Percentiles rank a stretch among this genome's conserved stretches.
Conservation (phyloP, 2,888 invertebrate species). For the Steinernema hermaphroditum region DNA sequence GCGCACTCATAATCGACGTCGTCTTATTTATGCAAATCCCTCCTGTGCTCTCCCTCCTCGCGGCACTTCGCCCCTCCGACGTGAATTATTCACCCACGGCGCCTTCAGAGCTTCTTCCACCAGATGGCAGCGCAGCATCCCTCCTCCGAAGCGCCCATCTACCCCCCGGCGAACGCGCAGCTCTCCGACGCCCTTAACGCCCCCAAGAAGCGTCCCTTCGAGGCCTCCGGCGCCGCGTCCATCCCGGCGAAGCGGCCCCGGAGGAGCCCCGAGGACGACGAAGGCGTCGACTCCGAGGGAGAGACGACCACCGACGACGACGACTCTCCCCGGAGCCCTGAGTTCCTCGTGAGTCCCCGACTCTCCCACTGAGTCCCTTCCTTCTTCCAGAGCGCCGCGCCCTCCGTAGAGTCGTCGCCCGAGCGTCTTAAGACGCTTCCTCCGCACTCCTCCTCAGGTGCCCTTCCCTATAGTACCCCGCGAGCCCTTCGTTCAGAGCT, state of each 20-base stretch:
- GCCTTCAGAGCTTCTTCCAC: slow-evolving; percentile 28
- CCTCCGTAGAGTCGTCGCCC: neutral
- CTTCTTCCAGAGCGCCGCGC: slow-evolving; percentile 8
- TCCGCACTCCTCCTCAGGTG: neutral
- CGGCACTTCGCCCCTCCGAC: neutral
- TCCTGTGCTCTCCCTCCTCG: neutral
- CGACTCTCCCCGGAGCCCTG: slow-evolving; percentile 17
- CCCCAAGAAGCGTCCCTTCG: slow-evolving; percentile 1
- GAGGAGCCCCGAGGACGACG: slow-evolving; percentile 23
- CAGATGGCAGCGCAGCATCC: slow-evolving; percentile 8
- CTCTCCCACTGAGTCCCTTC: neutral
- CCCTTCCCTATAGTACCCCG: neutral
- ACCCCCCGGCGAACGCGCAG: slow-evolving; percentile 12
- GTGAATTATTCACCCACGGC: slow-evolving; percentile 21
- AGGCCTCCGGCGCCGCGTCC: neutral
- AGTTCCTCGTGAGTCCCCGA: neutral
- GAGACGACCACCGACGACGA: slow-evolving; percentile 20
- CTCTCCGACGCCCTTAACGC: neutral
- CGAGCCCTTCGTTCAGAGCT: neutral
- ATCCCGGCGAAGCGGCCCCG: slow-evolving; percentile 7
- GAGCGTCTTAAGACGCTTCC: neutral
- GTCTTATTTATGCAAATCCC: slow-evolving; percentile 29
- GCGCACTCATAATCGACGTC: neutral
- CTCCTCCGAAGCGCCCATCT: neutral
- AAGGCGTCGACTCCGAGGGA: slow-evolving; percentile 22